Conservation (phyloP, 2,888 invertebrate species). For the Colostygia pectinataria region DNA sequence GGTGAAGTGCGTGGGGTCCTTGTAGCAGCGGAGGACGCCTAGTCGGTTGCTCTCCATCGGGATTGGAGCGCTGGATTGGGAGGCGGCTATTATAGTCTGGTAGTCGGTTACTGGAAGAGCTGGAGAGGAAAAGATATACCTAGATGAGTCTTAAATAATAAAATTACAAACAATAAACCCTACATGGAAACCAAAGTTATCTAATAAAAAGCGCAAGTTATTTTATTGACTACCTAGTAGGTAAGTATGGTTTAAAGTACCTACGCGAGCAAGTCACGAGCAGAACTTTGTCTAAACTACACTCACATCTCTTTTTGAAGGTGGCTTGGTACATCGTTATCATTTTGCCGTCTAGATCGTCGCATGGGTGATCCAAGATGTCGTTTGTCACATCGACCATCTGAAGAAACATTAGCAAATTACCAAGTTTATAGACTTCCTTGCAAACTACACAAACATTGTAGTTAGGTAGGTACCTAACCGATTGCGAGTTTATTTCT, state of each 20-base stretch:
- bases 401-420: conserved; percentile 45
- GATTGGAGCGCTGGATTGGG: conserved; percentile 83
- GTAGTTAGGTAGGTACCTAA: too few relatives aligned
- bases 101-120: conserved; percentile 81
- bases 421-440: too few relatives aligned
- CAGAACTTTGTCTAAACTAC: neutral
- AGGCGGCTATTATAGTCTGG: conserved; percentile 81
- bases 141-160: too few relatives aligned
- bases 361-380: conserved; percentile 85
- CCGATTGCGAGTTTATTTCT: too few relatives aligned
- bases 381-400: conserved; percentile 84
- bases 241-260: too few relatives aligned
- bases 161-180: too few relatives aligned
- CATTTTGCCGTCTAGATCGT: conserved; percentile 84
- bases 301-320: conserved; percentile 83
- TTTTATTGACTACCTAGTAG: too few relatives aligned
- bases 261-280: too few relatives aligned
- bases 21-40: conserved; percentile 83
- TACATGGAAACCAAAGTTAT: too few relatives aligned
- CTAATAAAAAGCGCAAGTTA: too few relatives aligned
- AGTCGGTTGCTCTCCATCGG: conserved; percentile 82
- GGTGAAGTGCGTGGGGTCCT: conserved; percentile 84
- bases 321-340: conserved; percentile 84
- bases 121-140: conserved; percentile 40
- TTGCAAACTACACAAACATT: too few relatives aligned